Conservation (phyloP, 2,797 vertebrate genomes). For the Threskiornis aethiopicus region DNA sequence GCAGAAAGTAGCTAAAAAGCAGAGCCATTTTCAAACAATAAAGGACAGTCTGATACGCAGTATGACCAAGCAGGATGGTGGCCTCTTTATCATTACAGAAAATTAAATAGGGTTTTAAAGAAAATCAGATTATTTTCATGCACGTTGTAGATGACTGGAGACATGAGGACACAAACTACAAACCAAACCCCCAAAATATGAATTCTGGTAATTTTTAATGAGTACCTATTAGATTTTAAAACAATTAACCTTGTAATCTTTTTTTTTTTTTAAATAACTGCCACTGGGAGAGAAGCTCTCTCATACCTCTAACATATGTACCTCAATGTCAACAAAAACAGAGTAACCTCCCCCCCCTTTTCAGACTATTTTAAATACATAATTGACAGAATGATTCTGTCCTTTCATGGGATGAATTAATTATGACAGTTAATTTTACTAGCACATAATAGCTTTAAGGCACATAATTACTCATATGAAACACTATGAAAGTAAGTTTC, state of each 20-base stretch:
- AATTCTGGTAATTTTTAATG: neutral
- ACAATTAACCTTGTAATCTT: neutral
- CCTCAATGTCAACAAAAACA: neutral
- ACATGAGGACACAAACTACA: neutral
- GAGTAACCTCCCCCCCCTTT: neutral
- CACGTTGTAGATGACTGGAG: neutral
- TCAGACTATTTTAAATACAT: neutral
- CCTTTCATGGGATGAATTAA: neutral
- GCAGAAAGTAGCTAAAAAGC: neutral
- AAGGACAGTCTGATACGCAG: neutral
- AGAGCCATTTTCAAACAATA: neutral
- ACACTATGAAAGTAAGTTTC: neutral
- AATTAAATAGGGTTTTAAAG: slow-evolving; percentile 1
- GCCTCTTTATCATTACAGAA: neutral
- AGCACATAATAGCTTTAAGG: neutral
- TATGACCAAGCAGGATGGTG: neutral
- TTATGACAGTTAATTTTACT: neutral
- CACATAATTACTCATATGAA: neutral
- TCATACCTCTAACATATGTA: neutral
- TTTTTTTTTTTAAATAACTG: neutral
- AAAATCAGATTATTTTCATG: neutral
- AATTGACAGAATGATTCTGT: neutral
- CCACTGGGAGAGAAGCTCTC: neutral
- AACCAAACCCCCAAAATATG: neutral
- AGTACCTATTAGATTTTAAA: neutral